Conservation (phyloP, 2,797 vertebrate genomes). For the Oreortyx pictus region DNA sequence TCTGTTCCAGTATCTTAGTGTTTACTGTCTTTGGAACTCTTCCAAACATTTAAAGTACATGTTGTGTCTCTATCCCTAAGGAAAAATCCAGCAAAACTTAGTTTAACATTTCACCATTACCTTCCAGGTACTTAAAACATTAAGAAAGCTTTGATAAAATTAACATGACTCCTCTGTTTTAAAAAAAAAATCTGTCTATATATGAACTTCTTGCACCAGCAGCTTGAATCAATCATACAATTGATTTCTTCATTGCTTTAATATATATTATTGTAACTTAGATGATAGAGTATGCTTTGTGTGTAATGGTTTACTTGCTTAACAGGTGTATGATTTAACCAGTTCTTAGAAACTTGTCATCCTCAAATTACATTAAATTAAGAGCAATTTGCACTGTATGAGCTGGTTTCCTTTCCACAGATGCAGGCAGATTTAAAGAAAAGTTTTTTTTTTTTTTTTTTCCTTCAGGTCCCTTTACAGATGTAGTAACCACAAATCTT, state of each 20-base stretch:
- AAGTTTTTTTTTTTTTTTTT: neutral
- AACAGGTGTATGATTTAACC: neutral
- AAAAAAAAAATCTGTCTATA: neutral
- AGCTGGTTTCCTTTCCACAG: neutral
- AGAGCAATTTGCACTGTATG: neutral
- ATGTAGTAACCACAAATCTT: conserved; percentile 97
- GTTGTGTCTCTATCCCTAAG: neutral
- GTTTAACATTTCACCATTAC: neutral
- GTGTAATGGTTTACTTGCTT: neutral
- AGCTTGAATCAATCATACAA: neutral
- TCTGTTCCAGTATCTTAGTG: neutral
- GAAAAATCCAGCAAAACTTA: neutral
- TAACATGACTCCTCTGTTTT: neutral
- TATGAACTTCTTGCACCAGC: neutral
- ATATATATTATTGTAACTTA: neutral
- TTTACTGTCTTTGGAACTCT: neutral
- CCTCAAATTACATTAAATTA: neutral
- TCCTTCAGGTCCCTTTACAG: conserved; percentile 94
- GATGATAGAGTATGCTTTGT: neutral
- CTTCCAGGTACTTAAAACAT: neutral
- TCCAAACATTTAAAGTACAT: neutral
- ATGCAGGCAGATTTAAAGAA: neutral
- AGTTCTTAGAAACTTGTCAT: neutral
- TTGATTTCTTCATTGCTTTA: neutral
- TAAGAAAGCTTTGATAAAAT: neutral